Evolutionary conservation across 92 coral and sea anemone genomes (phyloP), one percentile per base, ranked within the genome.

Genomic region (Paragorgia papillata): DNA sequence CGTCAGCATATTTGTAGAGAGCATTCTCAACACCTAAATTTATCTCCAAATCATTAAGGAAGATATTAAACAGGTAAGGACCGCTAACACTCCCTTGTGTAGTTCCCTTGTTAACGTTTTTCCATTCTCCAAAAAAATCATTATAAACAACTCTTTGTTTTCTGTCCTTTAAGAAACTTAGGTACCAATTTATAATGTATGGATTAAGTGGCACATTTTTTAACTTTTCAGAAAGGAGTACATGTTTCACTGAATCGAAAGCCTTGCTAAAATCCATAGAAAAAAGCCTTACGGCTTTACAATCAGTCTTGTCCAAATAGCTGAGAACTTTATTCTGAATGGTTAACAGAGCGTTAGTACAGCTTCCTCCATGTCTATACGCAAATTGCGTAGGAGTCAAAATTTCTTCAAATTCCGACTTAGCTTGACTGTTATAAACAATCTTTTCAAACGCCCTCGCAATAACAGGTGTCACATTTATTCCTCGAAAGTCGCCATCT

Each of bases 401-500:
- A 57, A 19, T 9, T 57, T 57, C 62, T 57, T 21, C 31, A 20
- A 83, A 41, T 37, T 19, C 65, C 55, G 68, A 29, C 69, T 75
- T 57, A 28, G 51, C 69, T 49, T 74, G 67, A 30, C 75, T 27
- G 54, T 64, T 21, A 32, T 74, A 82, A 24, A 82, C 86, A 40
- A 61, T 41, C 50, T 75, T 83, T 76, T 83, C 82, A 40, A 75
- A 83, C 31, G 76, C 79, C 51, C 82, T 66, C 10, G 79, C 87
- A 50, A 59, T 84, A 15, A 84, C 83, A 2, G 83, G 79, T 3
- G 88, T 76, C 22, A 83, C 54, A 57, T 84, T 84, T 22, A 77
- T 79, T 37, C 88, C 84, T 41, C 80, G 75, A 49, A 78, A 84
- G 14, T 57, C 62, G 9, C 25, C 26, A 9, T 57, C 30, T n/a